These are phyloP conservation scores for Antennarius maculatus DNA, from an alignment of 2,797 vertebrate genomes.

Conservation along the genomic window DNA sequence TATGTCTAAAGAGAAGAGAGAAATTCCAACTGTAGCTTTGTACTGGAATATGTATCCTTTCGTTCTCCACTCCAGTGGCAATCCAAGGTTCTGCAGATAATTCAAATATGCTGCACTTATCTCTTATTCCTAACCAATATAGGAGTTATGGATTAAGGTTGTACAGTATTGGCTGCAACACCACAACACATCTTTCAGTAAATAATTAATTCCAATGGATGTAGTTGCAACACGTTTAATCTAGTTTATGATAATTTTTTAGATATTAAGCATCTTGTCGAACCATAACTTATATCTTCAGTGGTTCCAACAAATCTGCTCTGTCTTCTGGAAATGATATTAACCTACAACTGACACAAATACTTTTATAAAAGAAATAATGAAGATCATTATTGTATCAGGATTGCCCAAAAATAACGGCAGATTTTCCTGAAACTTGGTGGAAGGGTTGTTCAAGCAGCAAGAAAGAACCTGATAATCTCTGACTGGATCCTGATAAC, in stretches of 20 bases:
- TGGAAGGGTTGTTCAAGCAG: too few relatives aligned
- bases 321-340: too few relatives aligned
- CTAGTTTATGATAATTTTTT: too few relatives aligned
- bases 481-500: too few relatives aligned
- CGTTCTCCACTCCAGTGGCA: constrained; percentile 13
- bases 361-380: too few relatives aligned
- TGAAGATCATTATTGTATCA: too few relatives aligned
- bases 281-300: not conserved
- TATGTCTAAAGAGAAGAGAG: constrained; percentile 26
- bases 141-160: constrained; percentile 34
- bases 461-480: too few relatives aligned
- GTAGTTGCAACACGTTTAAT: not conserved
- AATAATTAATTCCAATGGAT: constrained; percentile 28
- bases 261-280: too few relatives aligned
- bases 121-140: constrained; percentile 50
- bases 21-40: constrained; percentile 23
- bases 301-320: not conserved
- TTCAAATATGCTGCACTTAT: constrained; percentile 38
- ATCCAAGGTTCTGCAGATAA: constrained; percentile 33
- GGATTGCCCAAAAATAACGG: not conserved
- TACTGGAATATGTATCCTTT: constrained; percentile 11
- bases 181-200: constrained; percentile 22
- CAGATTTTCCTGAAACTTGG: too few relatives aligned
- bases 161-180: constrained; percentile 40
- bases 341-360: not conserved